phyloP scores from a whole-genome alignment of 1,140 invertebrate species.

The Phenacoccus solenopsis region DNA sequence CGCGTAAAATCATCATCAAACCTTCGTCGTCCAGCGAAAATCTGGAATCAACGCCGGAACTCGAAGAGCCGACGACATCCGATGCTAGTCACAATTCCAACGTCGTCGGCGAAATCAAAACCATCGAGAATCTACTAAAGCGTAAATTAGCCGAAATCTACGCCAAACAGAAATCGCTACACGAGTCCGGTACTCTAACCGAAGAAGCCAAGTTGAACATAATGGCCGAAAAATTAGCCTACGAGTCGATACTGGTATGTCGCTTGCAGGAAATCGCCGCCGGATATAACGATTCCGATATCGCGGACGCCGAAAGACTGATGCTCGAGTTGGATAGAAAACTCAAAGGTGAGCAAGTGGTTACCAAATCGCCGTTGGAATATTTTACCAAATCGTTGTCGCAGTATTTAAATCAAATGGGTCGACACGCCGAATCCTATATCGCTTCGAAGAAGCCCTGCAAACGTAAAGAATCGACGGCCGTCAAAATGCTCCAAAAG shows the following conservation, averaged over 20 bases:
- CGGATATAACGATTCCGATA: conserved; percentile 26
- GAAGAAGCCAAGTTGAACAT: conserved; percentile 50
- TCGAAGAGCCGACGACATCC: not conserved
- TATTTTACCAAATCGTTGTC: conserved; percentile 25
- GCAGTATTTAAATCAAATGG: conserved; percentile 24
- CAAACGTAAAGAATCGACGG: conserved; percentile 20
- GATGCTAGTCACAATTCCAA: conserved; percentile 8
- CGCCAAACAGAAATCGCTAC: conserved; percentile 44
- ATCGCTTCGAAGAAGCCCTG: conserved; percentile 23
- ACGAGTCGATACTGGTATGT: conserved; percentile 53
- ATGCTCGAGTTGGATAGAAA: conserved; percentile 24
- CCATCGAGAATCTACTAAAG: conserved; percentile 16
- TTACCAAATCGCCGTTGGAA: conserved; percentile 26
- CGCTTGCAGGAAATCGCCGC: conserved; percentile 44
- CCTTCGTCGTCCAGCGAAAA: conserved; percentile 14
- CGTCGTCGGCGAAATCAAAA: conserved; percentile 9
- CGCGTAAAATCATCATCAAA: conserved; percentile 9
- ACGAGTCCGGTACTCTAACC: conserved; percentile 47
- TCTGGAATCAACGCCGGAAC: not conserved
- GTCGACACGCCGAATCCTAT: conserved; percentile 20
- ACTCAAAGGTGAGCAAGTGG: conserved; percentile 24
- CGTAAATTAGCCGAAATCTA: conserved; percentile 48
- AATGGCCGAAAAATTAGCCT: conserved; percentile 59
- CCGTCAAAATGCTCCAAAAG: conserved; percentile 22
- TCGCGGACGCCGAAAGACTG: conserved; percentile 32